Percentiles rank a stretch among this genome's conserved stretches.
These are phyloP conservation scores for Catocala nupta DNA, from an alignment of 2,888 invertebrate genomes.

Conservation along the genomic window DNA sequence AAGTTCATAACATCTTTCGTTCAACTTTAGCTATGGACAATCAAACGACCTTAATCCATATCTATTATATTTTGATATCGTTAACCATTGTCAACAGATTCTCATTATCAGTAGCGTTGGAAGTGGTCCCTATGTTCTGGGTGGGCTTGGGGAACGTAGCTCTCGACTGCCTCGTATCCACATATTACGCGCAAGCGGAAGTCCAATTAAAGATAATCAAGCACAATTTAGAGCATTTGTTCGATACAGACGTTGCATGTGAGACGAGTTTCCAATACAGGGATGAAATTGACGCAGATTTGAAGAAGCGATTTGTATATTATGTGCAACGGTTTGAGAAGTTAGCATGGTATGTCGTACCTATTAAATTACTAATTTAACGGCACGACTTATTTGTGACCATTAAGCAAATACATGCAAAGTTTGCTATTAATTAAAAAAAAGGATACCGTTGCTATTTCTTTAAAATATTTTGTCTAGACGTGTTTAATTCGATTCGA, in stretches of 20 bases:
- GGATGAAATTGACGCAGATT: conserved; percentile 44
- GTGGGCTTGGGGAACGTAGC: conserved; percentile 56
- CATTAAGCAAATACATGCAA: too few relatives aligned
- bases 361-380: too few relatives aligned
- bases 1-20: too few relatives aligned
- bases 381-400: too few relatives aligned
- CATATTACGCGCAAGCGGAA: conserved; percentile 61
- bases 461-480: too few relatives aligned
- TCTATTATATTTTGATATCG: neutral
- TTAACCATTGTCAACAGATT: conserved; percentile 50
- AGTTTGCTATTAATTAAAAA: too few relatives aligned
- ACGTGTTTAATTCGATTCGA: too few relatives aligned
- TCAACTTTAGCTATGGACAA: too few relatives aligned
- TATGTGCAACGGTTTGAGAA: conserved; percentile 59
- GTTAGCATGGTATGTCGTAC: conserved; percentile 54
- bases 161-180: conserved; percentile 54
- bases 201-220: conserved; percentile 64
- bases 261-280: conserved; percentile 28
- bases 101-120: conserved; percentile 40
- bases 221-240: conserved; percentile 55
- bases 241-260: conserved; percentile 28
- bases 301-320: conserved; percentile 50
- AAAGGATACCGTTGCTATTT: too few relatives aligned
- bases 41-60: neutral
- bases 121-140: conserved; percentile 52